These are phyloP conservation scores for Mastomys coucha DNA, from an alignment of 2,113 vertebrate genomes.

Conservation along the genomic window DNA sequence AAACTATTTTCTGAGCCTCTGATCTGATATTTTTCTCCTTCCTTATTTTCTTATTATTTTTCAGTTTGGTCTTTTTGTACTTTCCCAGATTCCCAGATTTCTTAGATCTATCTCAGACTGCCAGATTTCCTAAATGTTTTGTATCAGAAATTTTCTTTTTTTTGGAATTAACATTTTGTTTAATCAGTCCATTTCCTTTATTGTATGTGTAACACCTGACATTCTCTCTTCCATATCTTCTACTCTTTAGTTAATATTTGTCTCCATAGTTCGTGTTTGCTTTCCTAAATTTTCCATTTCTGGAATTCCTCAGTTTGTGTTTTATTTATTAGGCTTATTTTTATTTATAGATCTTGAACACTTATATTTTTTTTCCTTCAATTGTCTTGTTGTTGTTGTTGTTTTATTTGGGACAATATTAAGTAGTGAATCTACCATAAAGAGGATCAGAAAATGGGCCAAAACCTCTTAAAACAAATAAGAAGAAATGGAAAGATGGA, in stretches of 20 bases:
- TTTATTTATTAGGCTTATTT: neutral
- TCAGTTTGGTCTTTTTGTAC: neutral
- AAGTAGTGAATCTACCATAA: neutral
- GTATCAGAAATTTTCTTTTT: neutral
- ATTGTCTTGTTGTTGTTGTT: neutral
- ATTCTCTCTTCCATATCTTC: neutral
- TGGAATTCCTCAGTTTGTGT: neutral
- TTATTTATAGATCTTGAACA: neutral
- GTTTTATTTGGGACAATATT: neutral
- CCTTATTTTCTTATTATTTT: neutral
- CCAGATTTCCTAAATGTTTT: neutral
- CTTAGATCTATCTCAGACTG: too few species aligned
- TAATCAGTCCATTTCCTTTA: neutral
- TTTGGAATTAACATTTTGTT: neutral
- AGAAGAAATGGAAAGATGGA: neutral
- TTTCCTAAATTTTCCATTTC: neutral
- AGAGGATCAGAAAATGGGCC: neutral
- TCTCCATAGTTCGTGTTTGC: neutral
- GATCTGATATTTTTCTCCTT: neutral
- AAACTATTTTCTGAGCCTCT: neutral
- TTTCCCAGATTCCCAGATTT: neutral
- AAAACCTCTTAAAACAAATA: conserved; percentile 3
- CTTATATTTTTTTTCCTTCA: neutral
- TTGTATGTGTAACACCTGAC: neutral
- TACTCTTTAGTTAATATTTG: neutral